Evolutionary conservation across 2,797 vertebrate species (phyloP).

Genomic region (Sarcoramphus papa): DNA sequence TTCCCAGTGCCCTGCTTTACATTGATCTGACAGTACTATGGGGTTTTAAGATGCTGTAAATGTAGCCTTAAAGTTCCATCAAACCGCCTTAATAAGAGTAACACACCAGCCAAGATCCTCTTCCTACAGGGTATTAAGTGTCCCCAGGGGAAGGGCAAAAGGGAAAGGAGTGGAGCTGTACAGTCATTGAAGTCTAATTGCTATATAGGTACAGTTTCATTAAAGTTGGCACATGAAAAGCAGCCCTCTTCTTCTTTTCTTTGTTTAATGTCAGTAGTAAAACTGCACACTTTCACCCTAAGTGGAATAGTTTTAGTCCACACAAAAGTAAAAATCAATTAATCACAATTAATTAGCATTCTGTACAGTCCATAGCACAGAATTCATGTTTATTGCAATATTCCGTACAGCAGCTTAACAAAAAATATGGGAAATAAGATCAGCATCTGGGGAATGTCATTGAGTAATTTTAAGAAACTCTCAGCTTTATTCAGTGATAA

Average conservation of each 20-base stretch:
- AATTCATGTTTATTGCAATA: not conserved
- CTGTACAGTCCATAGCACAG: not conserved
- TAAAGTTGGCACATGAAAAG: not conserved
- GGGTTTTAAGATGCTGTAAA: not conserved
- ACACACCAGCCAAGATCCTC: not conserved
- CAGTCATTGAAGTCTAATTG: not conserved
- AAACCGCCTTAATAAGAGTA: not conserved
- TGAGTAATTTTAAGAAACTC: not conserved
- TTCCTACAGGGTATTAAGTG: not conserved
- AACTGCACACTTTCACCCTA: not conserved
- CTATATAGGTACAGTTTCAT: not conserved
- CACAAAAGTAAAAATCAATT: not conserved
- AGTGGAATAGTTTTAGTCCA: not conserved
- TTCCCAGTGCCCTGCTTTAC: not conserved
- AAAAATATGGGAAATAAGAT: not conserved
- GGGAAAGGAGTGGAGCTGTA: not conserved
- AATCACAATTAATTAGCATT: constrained; percentile 16
- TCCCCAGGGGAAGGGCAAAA: not conserved
- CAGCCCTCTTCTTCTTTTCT: not conserved
- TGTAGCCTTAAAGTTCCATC: not conserved
- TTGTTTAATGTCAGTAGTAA: not conserved
- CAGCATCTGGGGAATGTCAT: not conserved
- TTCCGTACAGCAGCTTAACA: not conserved
- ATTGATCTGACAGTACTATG: not conserved
- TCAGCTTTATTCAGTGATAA: not conserved